Base-by-base conservation (phyloP, 2,113 vertebrate species). In the Perca schrenkii region DNA sequence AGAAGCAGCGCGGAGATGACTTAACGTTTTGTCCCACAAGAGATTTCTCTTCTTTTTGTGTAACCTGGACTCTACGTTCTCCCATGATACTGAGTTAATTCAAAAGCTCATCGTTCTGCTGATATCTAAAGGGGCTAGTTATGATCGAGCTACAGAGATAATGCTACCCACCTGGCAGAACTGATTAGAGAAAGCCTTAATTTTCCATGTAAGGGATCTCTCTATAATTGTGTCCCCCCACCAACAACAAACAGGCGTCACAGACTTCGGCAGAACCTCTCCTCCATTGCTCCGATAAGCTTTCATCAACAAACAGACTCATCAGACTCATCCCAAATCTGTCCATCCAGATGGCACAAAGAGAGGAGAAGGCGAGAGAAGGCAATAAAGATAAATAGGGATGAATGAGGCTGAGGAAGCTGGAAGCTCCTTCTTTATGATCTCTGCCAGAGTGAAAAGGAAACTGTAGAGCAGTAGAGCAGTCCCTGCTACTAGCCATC, bases 291-390 rank as follows among this genome's bases (percentile, higher is more conserved):
- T 80, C 88, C 78, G 87, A 91, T 92, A 85, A 90, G 89, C 83
- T 85, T 92, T 88, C 80, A 88, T 92, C 87, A 89, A 80, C 87
- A 92, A 88, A 91, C 90, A 91, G 80, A 85, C 69, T 86, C 64
- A 61, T 49, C 74, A 77, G 50, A 85, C 85, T 92, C 90, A 88
- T 89, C 58, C 79, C 77, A 87, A 92, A 91, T 89, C 93, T 93
- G 89, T 87, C 90, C 65, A 79, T 87, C 82, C 94, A 95, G 93
- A 94, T 95, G 94, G 93, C 73, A 82, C 85, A 79, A 82, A 66
- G 77, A 84, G 65, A 77, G 83, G 79, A 85, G 83, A 61, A 70
- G 13, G 72, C 77, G 68, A 40, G 74, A 68, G 78, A 85, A 74
- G 65, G 81, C 61, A 86, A 86, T 70, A 60, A 69, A 69, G 56